phyloP scores from a whole-genome alignment of 2,797 vertebrate genomes.

The Fratercula arctica region DNA sequence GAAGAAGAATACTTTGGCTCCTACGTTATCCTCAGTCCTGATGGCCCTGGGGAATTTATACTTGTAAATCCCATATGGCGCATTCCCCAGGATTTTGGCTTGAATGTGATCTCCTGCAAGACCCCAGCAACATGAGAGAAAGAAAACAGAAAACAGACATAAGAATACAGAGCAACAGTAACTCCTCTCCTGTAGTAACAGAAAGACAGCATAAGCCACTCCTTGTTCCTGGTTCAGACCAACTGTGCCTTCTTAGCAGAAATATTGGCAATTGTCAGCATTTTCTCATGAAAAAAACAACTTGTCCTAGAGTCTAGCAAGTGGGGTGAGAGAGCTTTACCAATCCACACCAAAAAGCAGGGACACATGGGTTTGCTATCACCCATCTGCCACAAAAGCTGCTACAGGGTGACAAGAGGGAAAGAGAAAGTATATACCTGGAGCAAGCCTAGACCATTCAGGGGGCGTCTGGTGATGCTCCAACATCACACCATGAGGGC shows the following conservation, averaged over 20 bases:
- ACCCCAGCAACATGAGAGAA: neutral
- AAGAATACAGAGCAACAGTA: conserved; percentile 11
- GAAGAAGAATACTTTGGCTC: conserved; percentile 96
- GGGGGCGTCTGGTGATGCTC: neutral
- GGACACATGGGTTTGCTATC: neutral
- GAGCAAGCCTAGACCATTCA: neutral
- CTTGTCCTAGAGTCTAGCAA: neutral
- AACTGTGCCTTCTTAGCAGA: neutral
- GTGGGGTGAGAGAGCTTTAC: neutral
- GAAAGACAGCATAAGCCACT: neutral
- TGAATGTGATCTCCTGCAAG: conserved; percentile 80
- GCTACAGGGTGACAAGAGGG: neutral
- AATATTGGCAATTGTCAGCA: neutral
- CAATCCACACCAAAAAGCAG: neutral
- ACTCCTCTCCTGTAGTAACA: neutral
- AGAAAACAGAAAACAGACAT: neutral
- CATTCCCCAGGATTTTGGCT: conserved; percentile 90
- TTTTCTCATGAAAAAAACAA: neutral
- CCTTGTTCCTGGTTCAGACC: neutral
- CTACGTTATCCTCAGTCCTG: conserved; percentile 79
- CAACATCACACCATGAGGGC: neutral
- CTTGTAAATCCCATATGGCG: conserved; percentile 94
- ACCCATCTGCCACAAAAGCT: neutral
- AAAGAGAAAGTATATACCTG: neutral
- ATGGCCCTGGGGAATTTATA: conserved; percentile 88